Evolutionary conservation across 1,140 invertebrate species (phyloP), one percentile per base, ranked within the genome.

Genomic region (Sycophila sp.): DNA sequence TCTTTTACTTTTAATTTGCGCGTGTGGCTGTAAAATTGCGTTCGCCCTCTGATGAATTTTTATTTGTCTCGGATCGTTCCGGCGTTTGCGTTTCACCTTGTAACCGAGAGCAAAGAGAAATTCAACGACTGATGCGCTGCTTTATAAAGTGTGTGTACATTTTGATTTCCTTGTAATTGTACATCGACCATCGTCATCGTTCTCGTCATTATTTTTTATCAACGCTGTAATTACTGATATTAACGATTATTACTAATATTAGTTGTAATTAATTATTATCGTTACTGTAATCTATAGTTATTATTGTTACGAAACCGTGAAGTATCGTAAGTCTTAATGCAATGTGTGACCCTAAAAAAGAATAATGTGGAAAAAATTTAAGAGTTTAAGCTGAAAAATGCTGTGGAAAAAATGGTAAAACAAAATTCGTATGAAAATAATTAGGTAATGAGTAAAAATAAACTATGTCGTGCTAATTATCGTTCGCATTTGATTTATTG

Each of bases 391-490:
- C n/a, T 34, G n/a, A 56, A 56, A 26, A 45, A 58, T 45, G 17
- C 42, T 63, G 7, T 15, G 24, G 17, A 63, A 49, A 47, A 10
- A 17, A 26, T 59, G 17, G n/a, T 42, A 13, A 60, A n/a, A 47
- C 19, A 22, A 22, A 22, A 63, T 49, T 47, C 59, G 26, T 63
- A 47, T 63, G 42, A 47, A 47, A n/a, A n/a, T n/a, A n/a, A 22
- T 63, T 63, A 63, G 59, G 19, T 63, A 49, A 49, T 47, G 59
- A 58, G n/a, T 10, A 58, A 63, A n/a, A 63, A 63, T 63, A 63
- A 63, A 63, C 15, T 34, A 63, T 53, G 60, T 63, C 60, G 28
- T 65, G 62, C 32, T 65, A 51, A 65, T 53, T 63, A 59, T 47
- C 34, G 40, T 63, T 65, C 22, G 47, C 26, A 53, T 53, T 36